Base-by-base conservation (phyloP, 2,113 vertebrate species). In the Malurus elegans region DNA sequence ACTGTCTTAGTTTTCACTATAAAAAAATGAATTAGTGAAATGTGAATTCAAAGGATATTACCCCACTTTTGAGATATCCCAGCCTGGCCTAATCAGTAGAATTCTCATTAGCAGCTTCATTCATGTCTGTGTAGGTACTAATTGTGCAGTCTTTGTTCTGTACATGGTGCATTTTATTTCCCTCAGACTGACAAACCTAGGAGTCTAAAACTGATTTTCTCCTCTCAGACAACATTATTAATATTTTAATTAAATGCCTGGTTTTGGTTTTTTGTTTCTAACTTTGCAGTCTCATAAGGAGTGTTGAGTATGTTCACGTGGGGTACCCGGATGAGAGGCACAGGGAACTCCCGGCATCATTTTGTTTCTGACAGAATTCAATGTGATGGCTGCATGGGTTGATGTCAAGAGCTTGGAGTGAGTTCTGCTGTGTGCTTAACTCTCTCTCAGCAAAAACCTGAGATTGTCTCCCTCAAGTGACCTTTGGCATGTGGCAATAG, bases 381-480 rank as follows among this genome's bases (percentile, higher is more conserved):
- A 36, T 29, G 18, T 4, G 29, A 32, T 34, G 31, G 23, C 32
- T 38, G 3, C 31, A 40, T 0, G 1, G 6, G 44, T n/a, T 50
- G 10, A 12, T 84, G 36, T 71, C 32, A 85, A 81, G 31, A 82
- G 13, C 19, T 36, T 34, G 36, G 5, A 32, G 9, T 48, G 12
- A 47, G 29, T 12, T 54, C 29, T 56, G 4, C 17, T 15, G 3
- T 31, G 13, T 28, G 8, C 15, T 69, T 60, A 31, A 9, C 18
- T 75, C 17, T 64, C 28, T 79, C 31, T 28, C 13, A 42, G 12
- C n/a, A 60, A 65, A 79, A 65, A 6, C 13, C 32, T 53, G 14
- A 26, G 34, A 56, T 70, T 76, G 89, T 51, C 18, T 69, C 9
- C 42, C 10, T 29, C 8, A 6, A 13, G 8, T 13, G 16, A 45